Base-by-base conservation (phyloP, 1,140 invertebrate species). In the Centruroides vittatus region DNA sequence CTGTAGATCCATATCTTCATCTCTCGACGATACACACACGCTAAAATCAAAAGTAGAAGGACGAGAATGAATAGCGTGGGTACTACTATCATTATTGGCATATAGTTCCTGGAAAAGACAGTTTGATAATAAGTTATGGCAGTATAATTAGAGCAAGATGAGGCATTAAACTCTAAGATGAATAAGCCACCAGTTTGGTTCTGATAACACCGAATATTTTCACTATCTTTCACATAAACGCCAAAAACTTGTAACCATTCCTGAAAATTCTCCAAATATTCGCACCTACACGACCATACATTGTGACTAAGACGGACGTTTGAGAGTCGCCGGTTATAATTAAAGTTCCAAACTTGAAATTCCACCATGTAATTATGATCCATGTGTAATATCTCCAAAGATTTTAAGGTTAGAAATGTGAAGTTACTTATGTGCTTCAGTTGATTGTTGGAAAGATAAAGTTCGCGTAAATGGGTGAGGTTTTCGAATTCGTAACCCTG, bases 401-500 rank as follows among this genome's bases (percentile, higher is more conserved):
- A 87, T 60, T 79, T 81, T 34, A 93, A 73, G 5, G 84, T 83
- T 13, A 84, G 70, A 61, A 95, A 82, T 6, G 89, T 92, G 67
- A 82, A 78, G 72, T 93, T 93, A 48, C 81, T 83, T 65, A 95
- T 88, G 69, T 79, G 79, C 10, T 79, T 77, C 57, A 95, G 83
- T 47, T 82, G 72, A 75, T 95, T 95, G 69, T 92, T 88, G 66
- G 93, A 88, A 63, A 95, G 74, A 72, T 92, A 89, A 0, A 95
- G 78, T 73, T 93, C 88, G 66, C 84, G 81, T 58, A 94, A 72
- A 61, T 86, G 82, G 7, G 80, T 79, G n/a, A 95, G 74, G 70
- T 89, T 85, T 67, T 91, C 88, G 70, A 95, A 93, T 74, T 95
- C 91, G 72, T 84, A 92, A 10, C 91, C 90, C 66, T 88, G 84